A percentile compares a stretch with the other conserved stretches of the same genome.
phyloP scores from a whole-genome alignment of 1,140 invertebrate species.

The Littorina saxatilis region DNA sequence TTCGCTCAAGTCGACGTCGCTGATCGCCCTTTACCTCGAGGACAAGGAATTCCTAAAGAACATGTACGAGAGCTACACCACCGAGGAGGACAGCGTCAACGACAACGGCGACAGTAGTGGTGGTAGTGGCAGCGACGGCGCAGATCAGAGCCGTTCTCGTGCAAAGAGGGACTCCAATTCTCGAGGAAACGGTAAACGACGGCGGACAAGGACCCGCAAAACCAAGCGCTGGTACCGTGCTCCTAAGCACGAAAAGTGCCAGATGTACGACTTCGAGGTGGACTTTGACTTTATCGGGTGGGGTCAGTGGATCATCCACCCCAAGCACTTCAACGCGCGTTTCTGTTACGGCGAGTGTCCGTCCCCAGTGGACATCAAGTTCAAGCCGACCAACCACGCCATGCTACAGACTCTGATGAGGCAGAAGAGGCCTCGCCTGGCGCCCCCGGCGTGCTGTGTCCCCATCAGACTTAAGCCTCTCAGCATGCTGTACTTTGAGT shows the following conservation, averaged over 20 bases:
- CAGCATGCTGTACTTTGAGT: conserved; percentile 75
- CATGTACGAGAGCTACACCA: conserved; percentile 57
- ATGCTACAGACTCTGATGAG: conserved; percentile 97
- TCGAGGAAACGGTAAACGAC: conserved; percentile 29
- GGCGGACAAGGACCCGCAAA: conserved; percentile 32
- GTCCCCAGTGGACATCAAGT: conserved; percentile 51
- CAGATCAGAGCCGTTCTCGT: neutral
- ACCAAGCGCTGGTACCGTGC: conserved; percentile 44
- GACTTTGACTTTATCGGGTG: conserved; percentile 97
- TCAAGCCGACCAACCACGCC: conserved; percentile 93
- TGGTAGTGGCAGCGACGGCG: neutral
- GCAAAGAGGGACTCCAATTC: neutral
- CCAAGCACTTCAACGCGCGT: conserved; percentile 94
- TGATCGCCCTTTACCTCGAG: conserved; percentile 62
- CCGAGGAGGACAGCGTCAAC: conserved; percentile 24
- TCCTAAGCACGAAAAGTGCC: conserved; percentile 48
- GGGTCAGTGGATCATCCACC: conserved; percentile 99
- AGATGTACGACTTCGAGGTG: conserved; percentile 83
- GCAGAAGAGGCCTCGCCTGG: conserved; percentile 53
- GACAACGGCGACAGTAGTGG: neutral
- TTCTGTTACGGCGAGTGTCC: conserved; percentile 95
- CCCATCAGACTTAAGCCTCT: conserved; percentile 70
- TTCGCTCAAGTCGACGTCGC: conserved; percentile 30
- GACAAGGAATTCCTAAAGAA: conserved; percentile 57
- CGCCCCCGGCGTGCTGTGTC: conserved; percentile 73